Conservation (phyloP, 2,797 vertebrate genomes). For the Spondyliosoma cantharus region DNA sequence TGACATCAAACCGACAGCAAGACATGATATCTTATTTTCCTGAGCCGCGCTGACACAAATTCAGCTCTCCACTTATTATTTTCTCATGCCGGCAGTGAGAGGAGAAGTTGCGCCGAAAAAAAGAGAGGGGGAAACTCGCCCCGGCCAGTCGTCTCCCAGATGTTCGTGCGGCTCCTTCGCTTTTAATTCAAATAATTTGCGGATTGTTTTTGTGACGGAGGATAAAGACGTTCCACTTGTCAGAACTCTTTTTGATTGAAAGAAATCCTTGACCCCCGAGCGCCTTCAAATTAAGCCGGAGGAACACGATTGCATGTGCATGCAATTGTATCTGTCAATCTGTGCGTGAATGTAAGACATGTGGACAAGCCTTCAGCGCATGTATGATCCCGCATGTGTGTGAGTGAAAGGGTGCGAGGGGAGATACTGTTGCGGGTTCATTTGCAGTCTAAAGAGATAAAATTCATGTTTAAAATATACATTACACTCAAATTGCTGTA, state of each 20-base stretch:
- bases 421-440: slow-evolving; percentile 38
- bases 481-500: slow-evolving; percentile 49
- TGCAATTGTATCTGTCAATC: slow-evolving; percentile 86
- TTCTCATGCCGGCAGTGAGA: slow-evolving; percentile 86
- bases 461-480: slow-evolving; percentile 51
- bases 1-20: slow-evolving; percentile 97
- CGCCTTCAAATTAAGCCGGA: slow-evolving; percentile 81
- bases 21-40: slow-evolving; percentile 99
- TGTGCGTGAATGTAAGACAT: slow-evolving; percentile 77
- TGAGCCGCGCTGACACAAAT: slow-evolving; percentile 95
- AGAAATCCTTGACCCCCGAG: slow-evolving; percentile 81
- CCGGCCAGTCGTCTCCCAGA: slow-evolving; percentile 87
- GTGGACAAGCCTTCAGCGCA: slow-evolving; percentile 73
- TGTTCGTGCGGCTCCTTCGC: slow-evolving; percentile 84
- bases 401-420: slow-evolving; percentile 8
- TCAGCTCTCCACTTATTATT: slow-evolving; percentile 93
- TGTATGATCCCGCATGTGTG: slow-evolving; percentile 43
- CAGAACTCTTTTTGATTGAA: slow-evolving; percentile 75
- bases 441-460: slow-evolving; percentile 38
- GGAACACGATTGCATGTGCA: slow-evolving; percentile 82
- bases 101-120: slow-evolving; percentile 77
- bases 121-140: slow-evolving; percentile 67
- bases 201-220: slow-evolving; percentile 85
- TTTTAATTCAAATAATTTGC: slow-evolving; percentile 92
- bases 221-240: slow-evolving; percentile 89